Evolutionary conservation across 2,888 invertebrate species (phyloP).

Genomic region (Clepsis dumicolana): DNA sequence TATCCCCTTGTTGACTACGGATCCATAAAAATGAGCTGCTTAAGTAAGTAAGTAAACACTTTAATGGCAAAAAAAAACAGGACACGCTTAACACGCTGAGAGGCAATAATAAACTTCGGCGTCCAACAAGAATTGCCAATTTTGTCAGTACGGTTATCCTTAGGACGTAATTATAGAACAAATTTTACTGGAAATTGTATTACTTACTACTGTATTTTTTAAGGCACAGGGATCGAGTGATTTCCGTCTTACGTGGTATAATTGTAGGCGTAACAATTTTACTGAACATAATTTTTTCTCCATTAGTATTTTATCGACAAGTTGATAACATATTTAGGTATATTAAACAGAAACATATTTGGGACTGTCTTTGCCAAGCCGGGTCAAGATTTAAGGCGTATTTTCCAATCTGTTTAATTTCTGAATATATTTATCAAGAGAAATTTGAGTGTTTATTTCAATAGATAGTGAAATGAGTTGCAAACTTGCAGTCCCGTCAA

Average conservation of each 20-base stretch:
- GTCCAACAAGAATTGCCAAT: slow-evolving; percentile 1
- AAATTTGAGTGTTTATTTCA: too few relatives aligned
- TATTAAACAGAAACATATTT: too few relatives aligned
- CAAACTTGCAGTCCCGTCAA: too few relatives aligned
- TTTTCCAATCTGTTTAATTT: too few relatives aligned
- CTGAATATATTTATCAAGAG: too few relatives aligned
- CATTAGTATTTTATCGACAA: not conserved
- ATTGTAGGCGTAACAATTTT: not conserved
- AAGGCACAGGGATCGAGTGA: not conserved
- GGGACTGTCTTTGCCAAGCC: too few relatives aligned
- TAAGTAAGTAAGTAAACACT: too few relatives aligned
- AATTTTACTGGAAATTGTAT: not conserved
- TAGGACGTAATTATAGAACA: not conserved
- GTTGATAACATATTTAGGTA: too few relatives aligned
- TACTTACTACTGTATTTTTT: not conserved
- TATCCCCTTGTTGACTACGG: too few relatives aligned
- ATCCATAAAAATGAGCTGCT: too few relatives aligned
- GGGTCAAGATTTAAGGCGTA: too few relatives aligned
- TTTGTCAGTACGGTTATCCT: not conserved
- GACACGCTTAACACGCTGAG: not conserved
- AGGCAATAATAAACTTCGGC: not conserved
- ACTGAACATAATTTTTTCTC: not conserved
- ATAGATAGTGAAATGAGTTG: too few relatives aligned
- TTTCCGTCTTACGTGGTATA: not conserved
- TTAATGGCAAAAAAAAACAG: not conserved